Evolutionary conservation across 2,888 invertebrate species (phyloP).

Genomic region (Drosophila sordidula): DNA sequence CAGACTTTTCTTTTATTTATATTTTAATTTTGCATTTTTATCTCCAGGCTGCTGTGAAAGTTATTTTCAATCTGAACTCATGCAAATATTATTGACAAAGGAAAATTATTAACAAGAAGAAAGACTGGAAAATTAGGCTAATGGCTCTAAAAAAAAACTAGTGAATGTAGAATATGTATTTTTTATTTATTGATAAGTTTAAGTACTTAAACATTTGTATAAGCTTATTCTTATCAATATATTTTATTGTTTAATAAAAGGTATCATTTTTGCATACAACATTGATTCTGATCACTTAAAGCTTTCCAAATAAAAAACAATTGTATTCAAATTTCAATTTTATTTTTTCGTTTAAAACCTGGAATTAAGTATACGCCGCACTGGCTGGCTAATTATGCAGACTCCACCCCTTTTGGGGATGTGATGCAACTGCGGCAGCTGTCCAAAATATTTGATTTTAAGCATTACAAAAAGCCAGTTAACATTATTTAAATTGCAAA

Average conservation of each 20-base stretch:
- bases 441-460: conserved; percentile 58
- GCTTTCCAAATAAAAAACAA: no score
- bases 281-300: no score
- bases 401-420: conserved; percentile 25
- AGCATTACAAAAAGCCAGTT: conserved; percentile 69
- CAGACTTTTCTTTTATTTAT: conserved; percentile 52
- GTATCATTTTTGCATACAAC: no score
- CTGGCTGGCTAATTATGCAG: conserved; percentile 28
- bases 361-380: conserved; percentile 22
- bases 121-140: background rate
- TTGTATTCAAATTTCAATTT: background rate
- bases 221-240: no score
- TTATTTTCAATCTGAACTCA: conserved; percentile 4
- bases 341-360: background rate
- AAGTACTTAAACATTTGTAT: no score
- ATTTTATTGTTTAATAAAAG: no score
- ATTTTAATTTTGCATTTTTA: conserved; percentile 58
- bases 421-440: conserved; percentile 64
- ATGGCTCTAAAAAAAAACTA: background rate
- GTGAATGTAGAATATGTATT: no score
- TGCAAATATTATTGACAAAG: conserved; percentile 2
- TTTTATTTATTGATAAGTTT: no score
- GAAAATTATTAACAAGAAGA: background rate
- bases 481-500: conserved; percentile 77
- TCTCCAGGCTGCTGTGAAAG: conserved; percentile 2